phyloP scores from a whole-genome alignment of 2,888 invertebrate genomes.

The Lasioglossum lativentre region DNA sequence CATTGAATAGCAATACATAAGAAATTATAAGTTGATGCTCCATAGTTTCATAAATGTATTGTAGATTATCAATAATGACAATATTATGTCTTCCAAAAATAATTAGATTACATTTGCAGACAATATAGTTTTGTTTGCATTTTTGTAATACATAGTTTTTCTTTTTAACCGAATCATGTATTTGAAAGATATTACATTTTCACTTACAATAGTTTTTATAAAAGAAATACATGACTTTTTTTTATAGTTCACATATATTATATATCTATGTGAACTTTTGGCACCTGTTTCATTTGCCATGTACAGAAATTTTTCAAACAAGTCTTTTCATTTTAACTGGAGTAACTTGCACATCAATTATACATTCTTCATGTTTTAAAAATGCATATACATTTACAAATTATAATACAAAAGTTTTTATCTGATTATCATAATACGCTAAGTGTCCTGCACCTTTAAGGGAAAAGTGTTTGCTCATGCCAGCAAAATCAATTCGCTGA shows the following conservation, averaged over 20 bases:
- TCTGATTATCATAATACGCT: constrained; percentile 10
- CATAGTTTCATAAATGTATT: constrained; percentile 13
- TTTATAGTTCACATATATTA: constrained; percentile 10
- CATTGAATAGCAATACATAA: constrained; percentile 1
- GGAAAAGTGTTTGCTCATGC: constrained; percentile 33
- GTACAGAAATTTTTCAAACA: constrained; percentile 27
- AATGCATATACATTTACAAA: constrained; percentile 44
- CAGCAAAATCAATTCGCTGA: constrained; percentile 68
- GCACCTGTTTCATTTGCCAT: constrained; percentile 42
- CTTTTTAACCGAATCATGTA: constrained; percentile 11
- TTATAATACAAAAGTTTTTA: constrained; percentile 53
- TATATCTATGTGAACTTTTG: constrained; percentile 37
- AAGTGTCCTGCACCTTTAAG: constrained; percentile 64
- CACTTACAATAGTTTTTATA: constrained; percentile 23
- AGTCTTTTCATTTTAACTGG: constrained; percentile 1
- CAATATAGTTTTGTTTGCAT: constrained; percentile 21
- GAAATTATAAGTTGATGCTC: constrained; percentile 16
- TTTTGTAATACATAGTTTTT: constrained; percentile 20
- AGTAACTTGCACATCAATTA: constrained; percentile 8
- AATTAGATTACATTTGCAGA: constrained; percentile 25
- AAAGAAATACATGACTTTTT: constrained; percentile 7
- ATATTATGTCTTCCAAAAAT: constrained; percentile 27
- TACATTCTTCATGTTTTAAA: constrained; percentile 7
- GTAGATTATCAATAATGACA: neutral
- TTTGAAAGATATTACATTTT: constrained; percentile 31